phyloP scores from a whole-genome alignment of 2,113 vertebrate genomes.

The Triplophysa siluroides region DNA sequence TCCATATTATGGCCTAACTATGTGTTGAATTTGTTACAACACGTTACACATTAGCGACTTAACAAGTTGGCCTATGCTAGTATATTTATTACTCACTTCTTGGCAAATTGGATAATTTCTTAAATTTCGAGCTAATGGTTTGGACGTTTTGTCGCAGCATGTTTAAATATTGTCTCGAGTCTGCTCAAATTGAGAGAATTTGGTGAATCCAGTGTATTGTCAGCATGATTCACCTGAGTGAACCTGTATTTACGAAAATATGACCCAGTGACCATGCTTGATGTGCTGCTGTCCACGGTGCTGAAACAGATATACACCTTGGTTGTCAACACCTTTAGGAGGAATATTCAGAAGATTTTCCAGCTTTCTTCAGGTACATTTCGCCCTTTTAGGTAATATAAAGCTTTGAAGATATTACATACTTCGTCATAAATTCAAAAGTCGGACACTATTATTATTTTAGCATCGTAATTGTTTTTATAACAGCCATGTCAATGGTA shows the following conservation, averaged over 20 bases:
- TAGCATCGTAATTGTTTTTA: conserved; percentile 89
- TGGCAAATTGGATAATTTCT: too few relatives aligned
- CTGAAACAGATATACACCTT: background rate
- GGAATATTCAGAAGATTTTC: background rate
- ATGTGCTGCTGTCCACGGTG: background rate
- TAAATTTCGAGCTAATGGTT: too few relatives aligned
- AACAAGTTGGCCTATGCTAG: too few relatives aligned
- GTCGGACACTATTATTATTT: conserved; percentile 64
- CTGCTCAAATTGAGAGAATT: too few relatives aligned
- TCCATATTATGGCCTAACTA: too few relatives aligned
- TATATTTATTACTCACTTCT: too few relatives aligned
- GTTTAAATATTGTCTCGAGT: too few relatives aligned
- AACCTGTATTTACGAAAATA: background rate
- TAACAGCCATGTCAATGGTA: conserved; percentile 99
- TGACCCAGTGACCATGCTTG: background rate
- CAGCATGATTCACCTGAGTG: background rate
- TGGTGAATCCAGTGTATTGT: background rate
- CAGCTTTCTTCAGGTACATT: conserved; percentile 52
- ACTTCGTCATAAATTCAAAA: background rate
- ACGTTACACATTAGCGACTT: too few relatives aligned
- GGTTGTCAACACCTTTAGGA: background rate
- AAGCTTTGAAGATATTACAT: background rate
- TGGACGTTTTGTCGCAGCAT: too few relatives aligned
- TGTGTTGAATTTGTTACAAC: too few relatives aligned
- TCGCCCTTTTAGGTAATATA: background rate